phyloP scores from a whole-genome alignment of 2,113 vertebrate genomes.

The Turdus rufiventris region DNA sequence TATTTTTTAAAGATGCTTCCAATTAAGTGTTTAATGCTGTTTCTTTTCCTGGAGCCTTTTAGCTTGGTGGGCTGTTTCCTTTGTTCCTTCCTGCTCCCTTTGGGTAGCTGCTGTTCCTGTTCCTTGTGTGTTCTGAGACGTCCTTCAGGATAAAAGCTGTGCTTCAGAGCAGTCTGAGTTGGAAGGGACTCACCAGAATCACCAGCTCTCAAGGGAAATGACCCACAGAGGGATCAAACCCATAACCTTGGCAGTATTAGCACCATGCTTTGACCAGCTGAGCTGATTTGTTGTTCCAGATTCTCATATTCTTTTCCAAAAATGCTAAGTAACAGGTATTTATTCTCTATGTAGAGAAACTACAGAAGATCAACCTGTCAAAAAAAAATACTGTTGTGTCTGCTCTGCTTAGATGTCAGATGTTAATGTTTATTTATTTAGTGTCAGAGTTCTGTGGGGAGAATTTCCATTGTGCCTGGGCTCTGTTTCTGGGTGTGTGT shows the following conservation, averaged over 20 bases:
- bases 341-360: neutral
- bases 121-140: neutral
- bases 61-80: neutral
- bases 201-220: neutral
- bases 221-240: neutral
- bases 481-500: neutral
- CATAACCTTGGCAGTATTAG: neutral
- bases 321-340: neutral
- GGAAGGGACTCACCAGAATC: neutral
- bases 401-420: neutral
- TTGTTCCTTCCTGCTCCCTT: neutral
- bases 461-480: neutral
- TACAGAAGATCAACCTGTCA: neutral
- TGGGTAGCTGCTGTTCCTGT: neutral
- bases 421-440: neutral
- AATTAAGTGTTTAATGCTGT: neutral
- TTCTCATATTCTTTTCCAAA: neutral
- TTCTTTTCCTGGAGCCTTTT: neutral
- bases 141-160: neutral
- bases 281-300: neutral
- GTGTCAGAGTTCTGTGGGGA: neutral
- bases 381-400: neutral
- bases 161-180: neutral
- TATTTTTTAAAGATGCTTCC: neutral
- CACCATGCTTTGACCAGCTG: neutral